Evolutionary conservation across 1,140 invertebrate genomes (phyloP), one percentile per base, ranked within the genome.

Genomic region (Ectropis grisescens): DNA sequence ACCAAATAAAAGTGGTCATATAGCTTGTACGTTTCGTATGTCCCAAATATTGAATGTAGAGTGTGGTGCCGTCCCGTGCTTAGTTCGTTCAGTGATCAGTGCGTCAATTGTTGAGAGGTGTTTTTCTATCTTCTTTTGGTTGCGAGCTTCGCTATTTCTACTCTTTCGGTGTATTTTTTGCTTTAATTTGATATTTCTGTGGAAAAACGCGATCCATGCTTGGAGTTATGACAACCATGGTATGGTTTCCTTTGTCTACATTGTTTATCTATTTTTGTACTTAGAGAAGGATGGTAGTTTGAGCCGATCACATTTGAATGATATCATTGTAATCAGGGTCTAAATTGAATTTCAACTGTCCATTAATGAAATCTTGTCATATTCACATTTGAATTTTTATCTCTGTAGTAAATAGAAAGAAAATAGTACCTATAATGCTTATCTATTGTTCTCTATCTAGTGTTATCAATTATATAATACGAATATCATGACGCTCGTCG

Each of bases 211-310:
- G 69, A 81, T 74, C 76, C 71, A 81, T 81, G 76, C 76, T 81
- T 70, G 76, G 76, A 78, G 76, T 76, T 81, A 81, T 81, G 76
- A 81, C 76, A 76, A 81, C 76, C 70, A 81, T 81, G 76, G 76
- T 81, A 81, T 78, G 76, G 76, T 81, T 81, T 78, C 64, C 76
- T 81, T 81, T 81, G 76, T 81, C 66, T 75, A 69, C 58, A 58
- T 72, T 49, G 35, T 42, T 42, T 67, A 68, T 57, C 47, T 66
- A 68, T 37, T 55, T 58, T 54, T 61, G 61, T 57, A 61, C 54
- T 58, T 72, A 65, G 58, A 62, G 60, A 61, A 51, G 45, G 55
- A 58, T 58, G 56, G 45, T 71, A 71, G 71, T 52, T 60, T 47
- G 43, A 41, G 37, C 43, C 59, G 52, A 54, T 62, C 43, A 54